Base-by-base conservation (phyloP, 2,113 vertebrate species). In the Apus apus region DNA sequence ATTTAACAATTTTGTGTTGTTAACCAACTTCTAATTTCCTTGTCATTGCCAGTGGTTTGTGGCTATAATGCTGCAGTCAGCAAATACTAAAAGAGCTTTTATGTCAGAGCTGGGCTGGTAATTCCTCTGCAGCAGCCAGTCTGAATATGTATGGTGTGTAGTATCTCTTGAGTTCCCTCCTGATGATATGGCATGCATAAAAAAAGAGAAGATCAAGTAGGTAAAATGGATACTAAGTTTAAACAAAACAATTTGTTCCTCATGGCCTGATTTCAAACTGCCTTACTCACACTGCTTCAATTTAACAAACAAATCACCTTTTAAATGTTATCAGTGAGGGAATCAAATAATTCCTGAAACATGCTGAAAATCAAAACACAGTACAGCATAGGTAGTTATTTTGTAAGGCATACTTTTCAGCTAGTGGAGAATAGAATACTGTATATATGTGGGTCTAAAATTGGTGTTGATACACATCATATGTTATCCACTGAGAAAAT, bases 11-110 rank as follows among this genome's bases (percentile, higher is more conserved):
- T 86, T 84, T 85, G 21, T 67, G 27, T 87, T 97, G 80, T 74
- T 95, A 96, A 94, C 88, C 81, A 96, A n/a, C 45, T 75, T 84
- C 70, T 95, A 93, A 94, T 97, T 96, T 95, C 38, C 62, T 96
- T 95, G 73, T 78, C 88, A 86, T 94, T 97, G 78, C 27, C 81
- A 64, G 85, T 71, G 87, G 81, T 75, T 98, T 98, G 90, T 87
- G 92, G 91, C 90, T 94, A 84, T 80, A 95, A 74, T 84, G 65
- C 80, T 95, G 48, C 61, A 95, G 92, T 93, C 93, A 97, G 94
- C 96, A 97, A 96, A 96, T 95, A 87, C 67, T 96, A 64, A 87
- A 95, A 97, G 20, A 68, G 29, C 7, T 82, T 92, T 94, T 32
- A 58, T 78, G 88, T 45, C 77, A 94, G 66, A 83, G 27, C 48